Conservation (phyloP, 2,797 vertebrate genomes). For the Lithobates pipiens region DNA sequence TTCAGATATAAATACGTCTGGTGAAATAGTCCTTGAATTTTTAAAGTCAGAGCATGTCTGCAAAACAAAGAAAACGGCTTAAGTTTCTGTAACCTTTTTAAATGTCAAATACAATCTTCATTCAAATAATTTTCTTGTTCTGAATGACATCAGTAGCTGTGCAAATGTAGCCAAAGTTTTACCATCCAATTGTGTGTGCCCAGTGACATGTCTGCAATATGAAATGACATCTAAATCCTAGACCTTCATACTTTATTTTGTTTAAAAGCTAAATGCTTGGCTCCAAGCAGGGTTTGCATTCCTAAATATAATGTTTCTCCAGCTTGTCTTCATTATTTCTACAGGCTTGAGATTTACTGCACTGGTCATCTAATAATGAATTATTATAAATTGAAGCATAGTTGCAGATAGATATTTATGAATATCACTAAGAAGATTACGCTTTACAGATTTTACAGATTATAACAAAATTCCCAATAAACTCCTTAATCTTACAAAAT, state of each 20-base stretch:
- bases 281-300: not conserved
- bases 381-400: too few species aligned
- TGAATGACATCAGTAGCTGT: not conserved
- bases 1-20: too few species aligned
- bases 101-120: constrained; percentile 6
- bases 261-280: not conserved
- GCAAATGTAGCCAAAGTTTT: constrained; percentile 1
- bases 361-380: too few species aligned
- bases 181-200: not conserved
- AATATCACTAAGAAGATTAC: too few species aligned
- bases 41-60: not conserved
- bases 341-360: too few species aligned
- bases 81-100: constrained; percentile 8
- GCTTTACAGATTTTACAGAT: too few species aligned
- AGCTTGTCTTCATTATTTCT: too few species aligned
- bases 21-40: too few species aligned
- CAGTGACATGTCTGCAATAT: not conserved
- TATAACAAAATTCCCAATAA: too few species aligned
- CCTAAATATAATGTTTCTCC: not conserved
- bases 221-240: not conserved
- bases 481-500: too few species aligned
- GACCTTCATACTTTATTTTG: constrained; percentile 4
- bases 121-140: constrained; percentile 1
- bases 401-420: too few species aligned
- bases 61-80: not conserved